phyloP scores from a whole-genome alignment of 2,113 vertebrate species.

The Ptychochromis oligacanthus region DNA sequence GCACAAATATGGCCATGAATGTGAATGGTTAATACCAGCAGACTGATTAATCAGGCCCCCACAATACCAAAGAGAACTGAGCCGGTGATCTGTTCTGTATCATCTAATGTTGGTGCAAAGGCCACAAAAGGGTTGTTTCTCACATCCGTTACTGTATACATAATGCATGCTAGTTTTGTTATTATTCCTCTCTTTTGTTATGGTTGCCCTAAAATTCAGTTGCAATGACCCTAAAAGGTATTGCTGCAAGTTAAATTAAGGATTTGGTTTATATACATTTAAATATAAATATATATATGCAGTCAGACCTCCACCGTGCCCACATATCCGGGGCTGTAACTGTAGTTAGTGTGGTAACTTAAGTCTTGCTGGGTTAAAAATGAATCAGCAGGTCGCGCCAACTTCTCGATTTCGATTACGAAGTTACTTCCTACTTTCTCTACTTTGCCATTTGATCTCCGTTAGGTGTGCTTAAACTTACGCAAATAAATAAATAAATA shows the following conservation, averaged over 20 bases:
- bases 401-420: constrained; percentile 23
- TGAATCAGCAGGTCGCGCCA: constrained; percentile 7
- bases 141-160: background rate
- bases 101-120: background rate
- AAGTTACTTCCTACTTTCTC: constrained; percentile 30
- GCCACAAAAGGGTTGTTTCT: background rate
- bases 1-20: background rate
- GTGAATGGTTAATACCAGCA: background rate
- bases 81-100: background rate
- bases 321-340: background rate
- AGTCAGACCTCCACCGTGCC: background rate
- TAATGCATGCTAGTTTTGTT: background rate
- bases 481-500: too few relatives aligned
- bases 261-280: background rate
- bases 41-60: background rate
- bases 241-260: background rate
- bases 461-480: background rate
- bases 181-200: background rate
- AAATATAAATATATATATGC: background rate
- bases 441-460: background rate
- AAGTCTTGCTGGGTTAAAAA: background rate
- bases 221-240: background rate
- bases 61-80: background rate
- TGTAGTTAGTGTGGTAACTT: background rate
- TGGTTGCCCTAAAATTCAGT: background rate